These are phyloP conservation scores for Abscondita cerata DNA, from an alignment of 2,888 invertebrate species.

Conservation along the genomic window DNA sequence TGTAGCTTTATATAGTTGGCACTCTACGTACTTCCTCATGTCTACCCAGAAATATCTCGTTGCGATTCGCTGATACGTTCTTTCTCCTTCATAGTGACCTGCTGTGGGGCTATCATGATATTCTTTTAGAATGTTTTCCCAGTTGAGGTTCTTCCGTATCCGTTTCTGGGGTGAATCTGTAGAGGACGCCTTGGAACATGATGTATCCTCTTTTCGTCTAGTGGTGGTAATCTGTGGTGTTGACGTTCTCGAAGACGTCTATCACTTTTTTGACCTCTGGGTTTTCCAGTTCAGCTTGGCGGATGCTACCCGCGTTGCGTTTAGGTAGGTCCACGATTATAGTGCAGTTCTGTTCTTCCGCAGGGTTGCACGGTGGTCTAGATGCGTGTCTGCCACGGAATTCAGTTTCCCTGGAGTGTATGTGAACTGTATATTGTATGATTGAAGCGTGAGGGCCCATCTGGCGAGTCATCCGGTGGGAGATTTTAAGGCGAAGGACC, in stretches of 20 bases:
- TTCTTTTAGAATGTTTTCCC: too few species aligned
- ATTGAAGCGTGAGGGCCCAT: too few species aligned
- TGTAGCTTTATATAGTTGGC: too few species aligned
- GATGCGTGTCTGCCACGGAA: not conserved
- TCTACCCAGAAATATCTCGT: constrained; percentile 44
- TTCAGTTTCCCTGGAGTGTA: too few species aligned
- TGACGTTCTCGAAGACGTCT: not conserved
- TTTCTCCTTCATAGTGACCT: too few species aligned
- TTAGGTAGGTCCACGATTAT: not conserved
- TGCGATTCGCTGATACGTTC: too few species aligned
- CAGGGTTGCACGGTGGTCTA: not conserved
- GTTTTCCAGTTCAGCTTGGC: not conserved
- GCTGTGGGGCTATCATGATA: too few species aligned
- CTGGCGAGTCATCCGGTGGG: too few species aligned
- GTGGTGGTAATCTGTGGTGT: not conserved
- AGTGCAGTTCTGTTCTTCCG: not conserved
- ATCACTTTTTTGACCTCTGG: not conserved
- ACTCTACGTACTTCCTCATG: constrained; percentile 41
- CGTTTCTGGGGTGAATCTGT: not conserved
- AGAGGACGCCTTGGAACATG: not conserved
- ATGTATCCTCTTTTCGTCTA: not conserved
- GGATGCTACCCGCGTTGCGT: not conserved
- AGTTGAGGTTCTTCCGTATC: not conserved
- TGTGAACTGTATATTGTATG: too few species aligned
- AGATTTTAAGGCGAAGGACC: too few species aligned